A percentile compares a stretch with the other conserved stretches of the same genome.
Conservation (phyloP, 2,888 invertebrate genomes). For the Ischnus inquisitorius region DNA sequence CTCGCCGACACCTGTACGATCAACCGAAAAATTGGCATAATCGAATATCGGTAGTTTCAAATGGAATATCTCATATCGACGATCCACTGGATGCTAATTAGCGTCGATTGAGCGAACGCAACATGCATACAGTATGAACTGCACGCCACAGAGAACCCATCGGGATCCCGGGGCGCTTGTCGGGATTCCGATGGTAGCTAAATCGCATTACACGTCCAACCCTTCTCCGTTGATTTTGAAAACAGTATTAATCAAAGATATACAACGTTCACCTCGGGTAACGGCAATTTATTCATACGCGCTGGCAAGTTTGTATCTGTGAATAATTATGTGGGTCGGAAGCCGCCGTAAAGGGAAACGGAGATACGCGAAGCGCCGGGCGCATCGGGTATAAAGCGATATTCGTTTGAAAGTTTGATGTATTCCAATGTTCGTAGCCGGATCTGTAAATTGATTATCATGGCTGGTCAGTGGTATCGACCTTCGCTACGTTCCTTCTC, state of each 20-base stretch:
- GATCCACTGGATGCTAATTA: conserved; percentile 62
- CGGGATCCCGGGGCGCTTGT: conserved; percentile 27
- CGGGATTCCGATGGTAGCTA: conserved; percentile 16
- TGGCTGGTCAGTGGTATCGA: conserved; percentile 8
- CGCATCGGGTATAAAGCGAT: conserved; percentile 54
- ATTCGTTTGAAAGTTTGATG: conserved; percentile 49
- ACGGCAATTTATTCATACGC: conserved; percentile 62
- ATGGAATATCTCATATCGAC: conserved; percentile 20
- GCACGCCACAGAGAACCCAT: conserved; percentile 10
- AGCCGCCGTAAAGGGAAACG: conserved; percentile 54
- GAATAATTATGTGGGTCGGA: conserved; percentile 17
- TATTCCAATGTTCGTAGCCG: conserved; percentile 1
- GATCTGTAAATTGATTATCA: conserved; percentile 10
- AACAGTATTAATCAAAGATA: conserved; percentile 69
- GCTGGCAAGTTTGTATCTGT: conserved; percentile 39
- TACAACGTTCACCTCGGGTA: conserved; percentile 57
- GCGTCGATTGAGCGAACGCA: conserved; percentile 63
- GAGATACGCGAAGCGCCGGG: conserved; percentile 35
- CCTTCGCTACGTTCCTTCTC: not conserved
- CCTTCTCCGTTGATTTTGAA: conserved; percentile 16
- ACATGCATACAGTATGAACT: conserved; percentile 54
- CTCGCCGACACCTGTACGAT: not conserved
- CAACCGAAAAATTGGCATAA: not conserved
- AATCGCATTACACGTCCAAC: conserved; percentile 56
- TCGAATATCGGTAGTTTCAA: not conserved